Percentiles rank a stretch among this genome's conserved stretches.
Conservation (phyloP, 2,888 invertebrate genomes). For the Calliphora vomitoria region DNA sequence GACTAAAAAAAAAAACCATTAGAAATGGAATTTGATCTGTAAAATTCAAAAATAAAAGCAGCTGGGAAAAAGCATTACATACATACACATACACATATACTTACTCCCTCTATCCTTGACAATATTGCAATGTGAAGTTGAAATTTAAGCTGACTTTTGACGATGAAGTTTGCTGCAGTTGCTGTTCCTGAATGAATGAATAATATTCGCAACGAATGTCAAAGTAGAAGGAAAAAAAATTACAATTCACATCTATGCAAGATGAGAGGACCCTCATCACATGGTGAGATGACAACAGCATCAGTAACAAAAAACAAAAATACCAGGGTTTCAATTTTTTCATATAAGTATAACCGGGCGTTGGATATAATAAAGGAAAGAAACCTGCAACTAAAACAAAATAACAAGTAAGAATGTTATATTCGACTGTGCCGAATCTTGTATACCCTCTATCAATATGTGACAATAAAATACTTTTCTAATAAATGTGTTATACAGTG, state of each 20-base stretch:
- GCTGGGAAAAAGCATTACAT: not conserved
- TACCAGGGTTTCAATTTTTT: not conserved
- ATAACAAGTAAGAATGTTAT: too few relatives aligned
- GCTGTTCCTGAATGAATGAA: conserved; percentile 20
- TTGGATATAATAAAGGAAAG: not conserved
- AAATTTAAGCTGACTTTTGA: conserved; percentile 64
- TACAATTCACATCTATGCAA: conserved; percentile 6
- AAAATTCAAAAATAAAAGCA: not conserved
- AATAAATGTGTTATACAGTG: too few relatives aligned
- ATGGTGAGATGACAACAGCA: not conserved
- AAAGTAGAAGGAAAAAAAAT: conserved; percentile 12
- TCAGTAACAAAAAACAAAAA: not conserved
- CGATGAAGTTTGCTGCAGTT: not conserved
- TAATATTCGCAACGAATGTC: conserved; percentile 13
- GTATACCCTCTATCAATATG: too few relatives aligned
- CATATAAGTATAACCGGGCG: not conserved
- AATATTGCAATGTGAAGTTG: conserved; percentile 56
- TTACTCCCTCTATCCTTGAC: not conserved
- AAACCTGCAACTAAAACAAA: not conserved
- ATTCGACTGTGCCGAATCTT: too few relatives aligned
- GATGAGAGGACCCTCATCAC: conserved; percentile 12
- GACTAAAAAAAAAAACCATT: not conserved
- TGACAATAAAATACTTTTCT: too few relatives aligned
- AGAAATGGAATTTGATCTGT: conserved; percentile 12
- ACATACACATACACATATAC: not conserved